These are phyloP conservation scores for Lota lota DNA, from an alignment of 2,113 vertebrate genomes.

Conservation along the genomic window DNA sequence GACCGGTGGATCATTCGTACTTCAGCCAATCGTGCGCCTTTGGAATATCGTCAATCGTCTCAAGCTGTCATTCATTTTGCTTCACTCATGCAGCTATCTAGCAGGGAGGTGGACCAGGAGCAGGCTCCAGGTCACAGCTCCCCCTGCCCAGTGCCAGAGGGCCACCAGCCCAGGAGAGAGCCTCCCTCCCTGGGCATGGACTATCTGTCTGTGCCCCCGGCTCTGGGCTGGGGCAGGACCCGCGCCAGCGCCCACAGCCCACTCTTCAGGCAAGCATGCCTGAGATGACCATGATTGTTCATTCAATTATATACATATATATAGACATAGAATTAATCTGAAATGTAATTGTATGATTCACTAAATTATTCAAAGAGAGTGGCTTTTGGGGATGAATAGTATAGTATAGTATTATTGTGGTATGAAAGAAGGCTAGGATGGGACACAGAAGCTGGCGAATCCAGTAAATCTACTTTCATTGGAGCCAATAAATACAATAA, in stretches of 20 bases:
- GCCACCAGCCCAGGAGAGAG: constrained; percentile 65
- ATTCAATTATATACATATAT: too few species aligned
- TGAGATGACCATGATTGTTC: not conserved
- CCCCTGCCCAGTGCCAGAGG: constrained; percentile 64
- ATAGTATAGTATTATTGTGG: too few species aligned
- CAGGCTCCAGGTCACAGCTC: constrained; percentile 60
- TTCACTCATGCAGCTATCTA: constrained; percentile 60
- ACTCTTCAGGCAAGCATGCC: constrained; percentile 80
- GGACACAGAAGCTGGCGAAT: too few species aligned
- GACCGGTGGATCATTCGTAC: too few species aligned
- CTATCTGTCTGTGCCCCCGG: constrained; percentile 88
- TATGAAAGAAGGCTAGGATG: too few species aligned
- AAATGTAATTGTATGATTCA: too few species aligned
- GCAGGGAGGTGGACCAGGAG: constrained; percentile 76
- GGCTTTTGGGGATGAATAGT: too few species aligned
- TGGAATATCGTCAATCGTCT: not conserved
- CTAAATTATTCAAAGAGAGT: too few species aligned
- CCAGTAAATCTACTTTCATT: too few species aligned
- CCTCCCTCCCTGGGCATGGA: constrained; percentile 78
- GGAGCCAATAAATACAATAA: too few species aligned
- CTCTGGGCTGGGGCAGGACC: constrained; percentile 86
- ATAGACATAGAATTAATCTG: too few species aligned
- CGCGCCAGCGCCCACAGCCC: constrained; percentile 87
- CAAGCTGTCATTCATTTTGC: not conserved
- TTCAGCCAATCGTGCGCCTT: too few species aligned